Evolutionary conservation across 2,888 invertebrate species (phyloP), one percentile per base, ranked within the genome.

Genomic region (Pseudococcus longispinus): DNA sequence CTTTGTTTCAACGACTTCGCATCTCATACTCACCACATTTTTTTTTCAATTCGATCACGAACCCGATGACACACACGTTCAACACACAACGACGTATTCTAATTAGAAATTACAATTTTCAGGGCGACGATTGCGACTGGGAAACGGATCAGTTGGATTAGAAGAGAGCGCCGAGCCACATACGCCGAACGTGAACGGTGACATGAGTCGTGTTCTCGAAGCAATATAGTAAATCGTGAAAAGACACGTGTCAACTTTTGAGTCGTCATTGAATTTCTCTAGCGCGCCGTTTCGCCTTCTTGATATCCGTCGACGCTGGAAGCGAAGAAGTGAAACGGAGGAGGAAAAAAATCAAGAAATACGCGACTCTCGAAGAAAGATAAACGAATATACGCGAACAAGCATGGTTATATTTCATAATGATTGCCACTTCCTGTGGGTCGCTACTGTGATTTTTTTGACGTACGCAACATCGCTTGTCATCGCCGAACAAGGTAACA

Each of bases 311-410:
- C 65, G 26, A 65, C 46, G n/a, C 37, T 37, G 87, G 80, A 5
- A 88, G 77, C 18, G 88, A 86, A 44, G 87, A 87, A n/a, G 46
- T 46, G 46, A 88, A 88, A 23, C 88, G 87, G 37, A 37, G 37
- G 37, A 2, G 80, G 88, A 84, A 84, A 84, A 84, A 32, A 26
- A 55, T 37, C 23, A 29, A 84, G 65, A 84, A 84, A 84, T 18
- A 82, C 26, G 74, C 51, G 83, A 37, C 23, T 65, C 51, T 51
- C n/a, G 8, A 13, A 51, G 51, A 51, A 51, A 85, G 70, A 70
- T 70, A 44, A 65, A 65, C 84, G 42, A 83, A 51, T 83, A 37
- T 83, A 83, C 15, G 29, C 51, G 51, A 46, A 85, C 70, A 65
- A 85, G 70, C 84, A 85, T 85, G 85, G 85, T 85, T 60, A 85